These are phyloP conservation scores for Callinectes sapidus DNA, from an alignment of 2,888 invertebrate genomes.

Conservation along the genomic window DNA sequence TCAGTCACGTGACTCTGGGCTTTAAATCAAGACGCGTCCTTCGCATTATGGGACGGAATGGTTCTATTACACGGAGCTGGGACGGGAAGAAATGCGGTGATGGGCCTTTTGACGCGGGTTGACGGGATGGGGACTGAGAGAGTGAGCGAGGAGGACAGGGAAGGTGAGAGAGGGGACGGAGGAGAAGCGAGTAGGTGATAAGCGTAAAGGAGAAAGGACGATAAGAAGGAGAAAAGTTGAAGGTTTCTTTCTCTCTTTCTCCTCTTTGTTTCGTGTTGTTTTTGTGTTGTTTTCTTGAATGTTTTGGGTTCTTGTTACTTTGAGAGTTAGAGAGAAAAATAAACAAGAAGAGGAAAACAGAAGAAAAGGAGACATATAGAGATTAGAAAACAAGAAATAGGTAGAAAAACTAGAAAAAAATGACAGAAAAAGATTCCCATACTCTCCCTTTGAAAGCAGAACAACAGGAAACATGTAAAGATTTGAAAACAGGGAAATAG, in stretches of 20 bases:
- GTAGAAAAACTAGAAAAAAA: neutral
- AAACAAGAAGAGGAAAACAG: neutral
- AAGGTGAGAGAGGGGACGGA: neutral
- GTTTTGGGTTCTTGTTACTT: neutral
- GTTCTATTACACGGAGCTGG: neutral
- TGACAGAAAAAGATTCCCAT: neutral
- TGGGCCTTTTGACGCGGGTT: slow-evolving; percentile 27
- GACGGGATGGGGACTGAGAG: neutral
- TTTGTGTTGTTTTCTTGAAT: neutral
- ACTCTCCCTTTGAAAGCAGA: neutral
- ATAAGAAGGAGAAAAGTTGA: neutral
- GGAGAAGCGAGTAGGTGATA: neutral
- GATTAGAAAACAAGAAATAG: no score
- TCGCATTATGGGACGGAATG: neutral
- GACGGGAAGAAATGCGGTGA: neutral
- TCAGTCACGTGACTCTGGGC: neutral
- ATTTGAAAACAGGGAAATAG: no score
- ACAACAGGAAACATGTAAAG: no score
- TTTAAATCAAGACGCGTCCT: neutral
- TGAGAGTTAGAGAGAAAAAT: neutral
- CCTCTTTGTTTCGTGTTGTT: neutral
- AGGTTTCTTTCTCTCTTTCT: neutral
- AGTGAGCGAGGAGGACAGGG: neutral
- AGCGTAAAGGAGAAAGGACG: neutral
- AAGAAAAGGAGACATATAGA: neutral